Conservation (phyloP, 2,797 vertebrate genomes). For the Dendrocincla fuliginosa region DNA sequence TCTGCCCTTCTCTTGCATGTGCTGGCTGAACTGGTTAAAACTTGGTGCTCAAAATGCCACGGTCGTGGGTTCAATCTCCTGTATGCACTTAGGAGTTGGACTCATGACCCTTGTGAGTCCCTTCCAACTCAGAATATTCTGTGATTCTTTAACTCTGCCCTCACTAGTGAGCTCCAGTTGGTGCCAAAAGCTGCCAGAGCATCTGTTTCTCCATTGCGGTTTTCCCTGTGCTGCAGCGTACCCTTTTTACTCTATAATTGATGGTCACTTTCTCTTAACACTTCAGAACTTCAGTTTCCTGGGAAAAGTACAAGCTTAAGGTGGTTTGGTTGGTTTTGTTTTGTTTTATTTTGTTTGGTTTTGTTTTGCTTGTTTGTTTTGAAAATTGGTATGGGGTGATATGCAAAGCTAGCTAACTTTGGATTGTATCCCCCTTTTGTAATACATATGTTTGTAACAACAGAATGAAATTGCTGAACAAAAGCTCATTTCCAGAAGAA, state of each 20-base stretch:
- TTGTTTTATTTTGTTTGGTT: background rate
- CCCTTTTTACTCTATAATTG: background rate
- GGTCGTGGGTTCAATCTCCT: background rate
- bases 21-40: background rate
- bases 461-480: constrained; percentile 75
- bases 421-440: constrained; percentile 65
- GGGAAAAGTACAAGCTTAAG: background rate
- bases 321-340: background rate
- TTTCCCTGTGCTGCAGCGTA: background rate
- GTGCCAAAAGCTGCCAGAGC: background rate
- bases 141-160: background rate
- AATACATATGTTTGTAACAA: constrained; percentile 70
- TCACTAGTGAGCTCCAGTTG: background rate
- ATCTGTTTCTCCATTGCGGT: background rate
- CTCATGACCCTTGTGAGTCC: background rate
- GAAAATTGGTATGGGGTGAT: background rate
- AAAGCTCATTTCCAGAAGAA: constrained; percentile 78
- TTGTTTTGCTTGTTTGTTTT: background rate
- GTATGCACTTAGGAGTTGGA: background rate
- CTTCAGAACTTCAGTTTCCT: background rate
- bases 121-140: background rate
- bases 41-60: background rate
- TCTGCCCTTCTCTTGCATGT: background rate
- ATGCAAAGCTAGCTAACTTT: constrained; percentile 23
- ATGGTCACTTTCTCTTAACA: background rate